Conservation (phyloP, 2,888 invertebrate species). For the Meta bourneti region DNA sequence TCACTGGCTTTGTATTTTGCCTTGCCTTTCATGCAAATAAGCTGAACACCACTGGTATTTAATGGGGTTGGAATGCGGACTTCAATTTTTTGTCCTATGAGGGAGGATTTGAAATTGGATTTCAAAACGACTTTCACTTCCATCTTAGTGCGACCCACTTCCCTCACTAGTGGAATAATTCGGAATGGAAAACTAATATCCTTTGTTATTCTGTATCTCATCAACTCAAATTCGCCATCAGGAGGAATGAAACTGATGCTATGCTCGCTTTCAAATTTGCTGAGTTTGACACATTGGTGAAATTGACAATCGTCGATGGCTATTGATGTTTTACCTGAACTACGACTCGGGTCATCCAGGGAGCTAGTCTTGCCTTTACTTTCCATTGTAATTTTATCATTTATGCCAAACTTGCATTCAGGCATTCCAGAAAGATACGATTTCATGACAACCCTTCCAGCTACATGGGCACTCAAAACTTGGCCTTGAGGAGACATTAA, state of each 20-base stretch:
- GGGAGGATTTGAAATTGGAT: constrained; percentile 98
- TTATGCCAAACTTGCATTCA: constrained; percentile 99
- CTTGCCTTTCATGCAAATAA: constrained; percentile 99
- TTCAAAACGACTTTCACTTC: constrained; percentile 99
- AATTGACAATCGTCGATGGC: constrained; percentile 99
- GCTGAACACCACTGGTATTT: constrained; percentile 98
- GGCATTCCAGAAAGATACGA: constrained; percentile 99
- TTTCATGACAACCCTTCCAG: constrained; percentile 99
- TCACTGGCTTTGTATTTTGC: constrained; percentile 99
- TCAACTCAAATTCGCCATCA: constrained; percentile 99
- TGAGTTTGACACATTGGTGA: constrained; percentile 99
- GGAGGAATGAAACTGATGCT: constrained; percentile 99
- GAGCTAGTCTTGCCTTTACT: constrained; percentile 79
- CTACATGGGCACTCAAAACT: constrained; percentile 98
- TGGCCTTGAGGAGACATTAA: constrained; percentile 99
- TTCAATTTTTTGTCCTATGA: constrained; percentile 99
- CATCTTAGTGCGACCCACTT: constrained; percentile 99
- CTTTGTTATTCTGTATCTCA: constrained; percentile 99
- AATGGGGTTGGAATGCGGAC: constrained; percentile 98
- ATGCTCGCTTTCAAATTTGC: constrained; percentile 99
- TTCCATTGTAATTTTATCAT: constrained; percentile 99
- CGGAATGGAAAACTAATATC: constrained; percentile 99
- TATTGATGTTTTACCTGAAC: constrained; percentile 97
- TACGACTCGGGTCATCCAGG: constrained; percentile 88
- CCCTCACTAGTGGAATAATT: constrained; percentile 98